phyloP scores from a whole-genome alignment of 2,113 vertebrate genomes.

The Seriola quinqueradiata region DNA sequence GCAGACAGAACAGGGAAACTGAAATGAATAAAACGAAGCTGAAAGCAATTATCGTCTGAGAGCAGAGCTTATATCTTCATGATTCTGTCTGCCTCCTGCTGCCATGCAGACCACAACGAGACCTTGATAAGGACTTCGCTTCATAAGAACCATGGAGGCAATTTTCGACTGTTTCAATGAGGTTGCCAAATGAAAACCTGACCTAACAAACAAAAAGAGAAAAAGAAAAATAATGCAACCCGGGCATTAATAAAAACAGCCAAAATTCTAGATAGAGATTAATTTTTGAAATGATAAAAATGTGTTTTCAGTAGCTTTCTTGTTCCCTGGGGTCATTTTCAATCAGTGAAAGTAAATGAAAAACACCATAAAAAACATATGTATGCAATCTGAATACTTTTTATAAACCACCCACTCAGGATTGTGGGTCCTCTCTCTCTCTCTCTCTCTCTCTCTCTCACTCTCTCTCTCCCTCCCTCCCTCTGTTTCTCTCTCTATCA shows the following conservation, averaged over 20 bases:
- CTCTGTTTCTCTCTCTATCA: constrained; percentile 43
- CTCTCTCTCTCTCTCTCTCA: constrained; percentile 23
- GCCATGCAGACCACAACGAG: constrained; percentile 60
- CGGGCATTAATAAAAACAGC: constrained; percentile 18
- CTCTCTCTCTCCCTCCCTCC: constrained; percentile 22
- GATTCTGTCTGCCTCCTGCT: constrained; percentile 55
- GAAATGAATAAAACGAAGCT: constrained; percentile 65
- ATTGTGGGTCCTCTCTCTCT: constrained; percentile 6
- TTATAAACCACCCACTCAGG: constrained; percentile 58
- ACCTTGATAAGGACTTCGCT: constrained; percentile 59
- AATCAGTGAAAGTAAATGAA: constrained; percentile 26
- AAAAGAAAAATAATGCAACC: constrained; percentile 18
- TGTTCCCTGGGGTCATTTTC: constrained; percentile 25
- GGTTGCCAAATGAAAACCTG: constrained; percentile 44
- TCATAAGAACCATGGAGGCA: constrained; percentile 24
- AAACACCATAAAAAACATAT: neutral
- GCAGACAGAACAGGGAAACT: constrained; percentile 49
- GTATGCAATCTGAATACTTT: constrained; percentile 52
- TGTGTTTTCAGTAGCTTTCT: constrained; percentile 15
- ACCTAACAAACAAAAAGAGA: constrained; percentile 23
- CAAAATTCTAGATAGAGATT: constrained; percentile 11
- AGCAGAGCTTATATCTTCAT: constrained; percentile 56
- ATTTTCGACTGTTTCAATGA: neutral
- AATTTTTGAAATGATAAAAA: constrained; percentile 41
- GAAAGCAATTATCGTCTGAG: constrained; percentile 78